Evolutionary conservation across 2,113 vertebrate genomes (phyloP).

Genomic region (Cyanoliseus patagonus): DNA sequence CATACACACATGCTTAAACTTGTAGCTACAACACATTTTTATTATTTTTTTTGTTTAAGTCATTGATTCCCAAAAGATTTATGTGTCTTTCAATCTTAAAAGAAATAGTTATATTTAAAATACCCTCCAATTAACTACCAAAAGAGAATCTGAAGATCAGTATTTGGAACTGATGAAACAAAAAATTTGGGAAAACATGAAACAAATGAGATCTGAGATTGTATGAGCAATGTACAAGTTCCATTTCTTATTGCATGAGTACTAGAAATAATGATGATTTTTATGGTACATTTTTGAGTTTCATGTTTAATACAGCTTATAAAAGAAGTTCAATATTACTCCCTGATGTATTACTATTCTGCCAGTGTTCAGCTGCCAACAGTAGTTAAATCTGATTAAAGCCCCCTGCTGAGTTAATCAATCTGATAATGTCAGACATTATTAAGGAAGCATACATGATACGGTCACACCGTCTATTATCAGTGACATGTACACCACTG

Average conservation of each 20-base stretch:
- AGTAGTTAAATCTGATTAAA: slow-evolving; percentile 77
- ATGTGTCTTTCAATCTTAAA: neutral
- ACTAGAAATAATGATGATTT: slow-evolving; percentile 44
- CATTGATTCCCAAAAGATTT: neutral
- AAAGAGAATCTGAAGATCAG: neutral
- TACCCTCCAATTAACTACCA: neutral
- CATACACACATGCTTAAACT: neutral
- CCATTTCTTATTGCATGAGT: neutral
- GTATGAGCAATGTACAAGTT: neutral
- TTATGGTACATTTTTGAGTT: slow-evolving; percentile 41
- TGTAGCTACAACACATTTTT: neutral
- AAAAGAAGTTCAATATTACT: slow-evolving; percentile 66
- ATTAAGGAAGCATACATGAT: slow-evolving; percentile 73
- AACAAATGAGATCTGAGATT: neutral
- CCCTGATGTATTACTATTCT: slow-evolving; percentile 66
- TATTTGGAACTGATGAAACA: neutral
- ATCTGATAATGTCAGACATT: slow-evolving; percentile 78
- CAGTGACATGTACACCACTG: slow-evolving; percentile 52
- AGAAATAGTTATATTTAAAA: slow-evolving; percentile 25
- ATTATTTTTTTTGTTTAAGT: neutral
- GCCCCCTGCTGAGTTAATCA: slow-evolving; percentile 73
- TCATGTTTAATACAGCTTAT: slow-evolving; percentile 56
- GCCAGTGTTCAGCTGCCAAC: slow-evolving; percentile 67
- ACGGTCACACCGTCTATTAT: slow-evolving; percentile 61
- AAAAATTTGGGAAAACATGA: neutral